Conservation (phyloP, 2,888 invertebrate genomes). For the Tortricodes alternella region DNA sequence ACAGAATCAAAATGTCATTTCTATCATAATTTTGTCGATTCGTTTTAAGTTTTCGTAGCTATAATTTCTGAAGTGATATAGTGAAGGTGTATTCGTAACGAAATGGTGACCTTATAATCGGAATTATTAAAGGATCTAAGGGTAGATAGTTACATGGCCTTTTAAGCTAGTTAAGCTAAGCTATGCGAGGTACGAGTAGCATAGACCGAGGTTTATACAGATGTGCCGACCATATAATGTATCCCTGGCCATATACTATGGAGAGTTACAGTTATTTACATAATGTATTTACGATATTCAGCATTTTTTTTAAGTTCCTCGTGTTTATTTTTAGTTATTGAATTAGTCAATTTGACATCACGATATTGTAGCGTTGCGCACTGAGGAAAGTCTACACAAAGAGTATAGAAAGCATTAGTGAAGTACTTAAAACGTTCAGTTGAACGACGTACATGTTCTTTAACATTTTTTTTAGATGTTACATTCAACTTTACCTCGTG, state of each 20-base stretch:
- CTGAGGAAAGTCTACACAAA: constrained; percentile 14
- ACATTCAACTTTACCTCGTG: constrained; percentile 12
- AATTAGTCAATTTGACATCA: constrained; percentile 10
- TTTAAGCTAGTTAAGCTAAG: constrained; percentile 70
- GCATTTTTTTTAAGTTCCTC: constrained; percentile 43
- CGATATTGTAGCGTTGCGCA: constrained; percentile 12
- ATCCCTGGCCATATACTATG: constrained; percentile 56
- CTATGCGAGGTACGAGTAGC: constrained; percentile 67
- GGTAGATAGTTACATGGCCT: constrained; percentile 79
- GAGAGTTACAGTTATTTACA: constrained; percentile 54
- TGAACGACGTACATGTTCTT: too few relatives aligned
- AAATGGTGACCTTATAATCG: constrained; percentile 78
- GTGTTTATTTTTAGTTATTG: constrained; percentile 37
- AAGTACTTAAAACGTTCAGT: constrained; percentile 16
- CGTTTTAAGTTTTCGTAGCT: constrained; percentile 62
- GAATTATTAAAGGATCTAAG: constrained; percentile 79
- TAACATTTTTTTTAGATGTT: neutral
- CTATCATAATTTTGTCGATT: constrained; percentile 43
- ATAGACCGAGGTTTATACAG: constrained; percentile 37
- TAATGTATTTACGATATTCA: constrained; percentile 52
- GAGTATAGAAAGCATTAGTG: neutral
- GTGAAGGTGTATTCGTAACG: constrained; percentile 70
- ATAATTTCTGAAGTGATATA: constrained; percentile 78
- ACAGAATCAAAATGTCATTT: constrained; percentile 61
- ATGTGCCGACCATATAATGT: constrained; percentile 40